phyloP scores from a whole-genome alignment of 2,888 invertebrate genomes.

The Acleris laterana region DNA sequence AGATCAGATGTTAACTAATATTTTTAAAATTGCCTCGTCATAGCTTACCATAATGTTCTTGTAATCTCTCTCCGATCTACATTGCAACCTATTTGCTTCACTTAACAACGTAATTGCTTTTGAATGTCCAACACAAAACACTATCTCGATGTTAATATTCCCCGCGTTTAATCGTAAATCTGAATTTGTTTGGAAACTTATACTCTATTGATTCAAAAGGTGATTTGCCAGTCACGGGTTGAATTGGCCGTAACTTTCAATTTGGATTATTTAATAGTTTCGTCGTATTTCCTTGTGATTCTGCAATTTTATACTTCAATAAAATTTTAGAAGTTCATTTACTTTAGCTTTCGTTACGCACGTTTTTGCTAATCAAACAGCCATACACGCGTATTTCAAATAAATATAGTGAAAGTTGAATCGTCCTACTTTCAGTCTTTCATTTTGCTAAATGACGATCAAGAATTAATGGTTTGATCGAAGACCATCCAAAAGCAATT shows the following conservation, averaged over 20 bases:
- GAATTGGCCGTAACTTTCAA: conserved; percentile 50
- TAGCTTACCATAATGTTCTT: conserved; percentile 37
- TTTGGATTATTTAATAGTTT: conserved; percentile 53
- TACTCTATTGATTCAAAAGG: conserved; percentile 43
- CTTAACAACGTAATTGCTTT: conserved; percentile 48
- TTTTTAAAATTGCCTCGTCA: conserved; percentile 34
- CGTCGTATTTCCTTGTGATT: conserved; percentile 8
- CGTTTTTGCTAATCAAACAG: not conserved
- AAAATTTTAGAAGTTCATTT: too few relatives aligned
- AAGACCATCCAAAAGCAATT: conserved; percentile 38
- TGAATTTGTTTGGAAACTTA: conserved; percentile 44
- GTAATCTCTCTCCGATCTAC: conserved; percentile 39
- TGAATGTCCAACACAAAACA: conserved; percentile 43
- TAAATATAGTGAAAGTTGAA: conserved; percentile 27
- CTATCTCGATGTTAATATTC: conserved; percentile 43
- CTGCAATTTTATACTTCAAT: too few relatives aligned
- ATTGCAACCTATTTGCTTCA: conserved; percentile 44
- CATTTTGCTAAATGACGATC: conserved; percentile 24
- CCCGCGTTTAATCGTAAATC: conserved; percentile 40
- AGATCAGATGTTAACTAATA: conserved; percentile 32
- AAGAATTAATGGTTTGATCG: conserved; percentile 28
- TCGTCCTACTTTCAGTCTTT: conserved; percentile 24
- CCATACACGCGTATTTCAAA: conserved; percentile 4
- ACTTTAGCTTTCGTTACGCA: not conserved
- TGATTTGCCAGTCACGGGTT: conserved; percentile 46